Conservation (phyloP, 2,797 vertebrate species). For the Echiichthys vipera region DNA sequence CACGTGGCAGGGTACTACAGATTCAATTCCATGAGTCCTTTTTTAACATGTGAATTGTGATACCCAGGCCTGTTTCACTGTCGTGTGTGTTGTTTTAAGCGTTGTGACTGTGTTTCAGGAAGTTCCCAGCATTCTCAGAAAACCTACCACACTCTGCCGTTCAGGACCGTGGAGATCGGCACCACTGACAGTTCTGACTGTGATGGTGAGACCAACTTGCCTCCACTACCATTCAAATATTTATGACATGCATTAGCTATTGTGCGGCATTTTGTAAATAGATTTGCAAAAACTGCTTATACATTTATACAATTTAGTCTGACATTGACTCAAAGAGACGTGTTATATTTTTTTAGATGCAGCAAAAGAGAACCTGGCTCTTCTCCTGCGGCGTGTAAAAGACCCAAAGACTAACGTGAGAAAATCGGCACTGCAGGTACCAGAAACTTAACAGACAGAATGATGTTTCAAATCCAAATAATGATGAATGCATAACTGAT, state of each 20-base stretch:
- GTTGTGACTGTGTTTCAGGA: constrained; percentile 53
- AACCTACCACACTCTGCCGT: constrained; percentile 76
- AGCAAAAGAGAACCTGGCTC: constrained; percentile 87
- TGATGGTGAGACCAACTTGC: constrained; percentile 78
- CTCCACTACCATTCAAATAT: not conserved
- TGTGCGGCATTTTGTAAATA: not conserved
- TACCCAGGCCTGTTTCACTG: not conserved
- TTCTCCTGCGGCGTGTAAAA: constrained; percentile 84
- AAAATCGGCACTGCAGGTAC: constrained; percentile 94
- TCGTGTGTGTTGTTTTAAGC: not conserved
- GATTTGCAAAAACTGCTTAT: not conserved
- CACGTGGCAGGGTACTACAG: not conserved
- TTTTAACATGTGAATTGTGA: not conserved
- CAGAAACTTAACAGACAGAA: not conserved
- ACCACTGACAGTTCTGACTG: constrained; percentile 31
- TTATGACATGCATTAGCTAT: not conserved
- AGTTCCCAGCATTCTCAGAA: constrained; percentile 63
- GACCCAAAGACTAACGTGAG: constrained; percentile 92
- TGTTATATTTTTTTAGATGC: constrained; percentile 7
- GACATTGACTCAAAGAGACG: not conserved
- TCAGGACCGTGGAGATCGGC: constrained; percentile 85
- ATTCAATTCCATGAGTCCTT: too few relatives aligned
- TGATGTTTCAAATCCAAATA: not conserved
- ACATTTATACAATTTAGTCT: not conserved
- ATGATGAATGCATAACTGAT: not conserved